These are phyloP conservation scores for Trissoscelio sp. DNA, from an alignment of 2,888 invertebrate genomes.

Conservation along the genomic window DNA sequence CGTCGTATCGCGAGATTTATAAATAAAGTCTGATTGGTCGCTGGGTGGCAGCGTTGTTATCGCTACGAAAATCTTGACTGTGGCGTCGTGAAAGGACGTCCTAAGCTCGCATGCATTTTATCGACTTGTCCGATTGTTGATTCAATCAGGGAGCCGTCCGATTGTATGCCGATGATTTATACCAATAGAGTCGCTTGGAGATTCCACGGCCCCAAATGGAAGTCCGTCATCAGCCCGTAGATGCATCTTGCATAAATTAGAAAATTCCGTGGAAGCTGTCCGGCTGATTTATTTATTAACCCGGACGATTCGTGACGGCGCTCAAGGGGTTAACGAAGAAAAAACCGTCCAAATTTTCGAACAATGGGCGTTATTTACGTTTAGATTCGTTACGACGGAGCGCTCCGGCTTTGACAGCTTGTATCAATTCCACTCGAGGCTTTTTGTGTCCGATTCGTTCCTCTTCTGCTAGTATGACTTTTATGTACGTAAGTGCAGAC, in stretches of 20 bases:
- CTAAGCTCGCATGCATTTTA: constrained; percentile 25
- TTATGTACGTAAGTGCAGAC: constrained; percentile 37
- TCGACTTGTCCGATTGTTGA: constrained; percentile 41
- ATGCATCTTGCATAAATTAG: constrained; percentile 48
- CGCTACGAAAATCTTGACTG: constrained; percentile 35
- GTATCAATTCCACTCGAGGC: constrained; percentile 19
- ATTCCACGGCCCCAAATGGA: constrained; percentile 17
- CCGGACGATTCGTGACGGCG: background rate
- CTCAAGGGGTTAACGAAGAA: background rate
- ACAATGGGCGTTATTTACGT: constrained; percentile 39
- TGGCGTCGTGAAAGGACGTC: constrained; percentile 17
- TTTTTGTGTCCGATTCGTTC: constrained; percentile 49
- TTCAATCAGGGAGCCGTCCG: constrained; percentile 42
- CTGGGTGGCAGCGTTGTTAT: constrained; percentile 21
- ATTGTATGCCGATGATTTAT: constrained; percentile 51
- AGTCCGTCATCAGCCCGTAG: constrained; percentile 23
- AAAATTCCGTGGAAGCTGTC: constrained; percentile 18
- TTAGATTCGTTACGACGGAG: constrained; percentile 15
- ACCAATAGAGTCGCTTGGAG: background rate
- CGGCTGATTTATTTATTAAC: constrained; percentile 31
- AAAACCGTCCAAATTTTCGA: constrained; percentile 3
- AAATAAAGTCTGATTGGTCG: constrained; percentile 35
- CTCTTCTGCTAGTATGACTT: constrained; percentile 29
- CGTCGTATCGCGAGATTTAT: constrained; percentile 15
- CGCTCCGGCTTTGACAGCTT: constrained; percentile 6